These are phyloP conservation scores for Sylvicapra grimmia DNA, from an alignment of 2,113 vertebrate genomes.

Conservation along the genomic window DNA sequence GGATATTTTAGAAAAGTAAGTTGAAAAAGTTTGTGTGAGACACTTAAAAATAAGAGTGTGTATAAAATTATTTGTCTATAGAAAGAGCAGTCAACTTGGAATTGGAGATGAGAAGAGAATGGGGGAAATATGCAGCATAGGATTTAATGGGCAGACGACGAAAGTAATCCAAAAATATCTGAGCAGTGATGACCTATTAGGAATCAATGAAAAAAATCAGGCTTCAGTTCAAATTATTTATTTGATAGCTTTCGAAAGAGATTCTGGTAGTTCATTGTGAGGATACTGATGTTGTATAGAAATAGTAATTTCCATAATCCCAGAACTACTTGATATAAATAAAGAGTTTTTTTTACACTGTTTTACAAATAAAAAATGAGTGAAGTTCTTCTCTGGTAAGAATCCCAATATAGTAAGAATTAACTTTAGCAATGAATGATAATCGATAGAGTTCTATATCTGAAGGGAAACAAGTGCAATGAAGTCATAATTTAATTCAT, in stretches of 20 bases:
- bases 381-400: neutral
- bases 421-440: neutral
- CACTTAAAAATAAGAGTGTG: neutral
- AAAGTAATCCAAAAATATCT: neutral
- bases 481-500: conserved; percentile 7
- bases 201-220: neutral
- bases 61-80: neutral
- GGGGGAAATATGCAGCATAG: neutral
- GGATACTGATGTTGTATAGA: neutral
- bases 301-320: neutral
- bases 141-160: neutral
- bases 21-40: neutral
- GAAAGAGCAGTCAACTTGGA: neutral
- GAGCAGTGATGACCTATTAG: neutral
- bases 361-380: neutral
- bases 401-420: neutral
- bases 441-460: neutral
- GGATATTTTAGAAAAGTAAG: neutral
- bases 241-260: neutral
- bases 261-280: neutral
- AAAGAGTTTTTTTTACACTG: neutral
- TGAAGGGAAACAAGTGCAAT: neutral
- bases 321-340: neutral
- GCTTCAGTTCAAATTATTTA: neutral
- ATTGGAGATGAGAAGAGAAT: neutral